These are phyloP conservation scores for Phrynocephalus guinanensis DNA, from an alignment of 2,797 vertebrate species.

Conservation along the genomic window DNA sequence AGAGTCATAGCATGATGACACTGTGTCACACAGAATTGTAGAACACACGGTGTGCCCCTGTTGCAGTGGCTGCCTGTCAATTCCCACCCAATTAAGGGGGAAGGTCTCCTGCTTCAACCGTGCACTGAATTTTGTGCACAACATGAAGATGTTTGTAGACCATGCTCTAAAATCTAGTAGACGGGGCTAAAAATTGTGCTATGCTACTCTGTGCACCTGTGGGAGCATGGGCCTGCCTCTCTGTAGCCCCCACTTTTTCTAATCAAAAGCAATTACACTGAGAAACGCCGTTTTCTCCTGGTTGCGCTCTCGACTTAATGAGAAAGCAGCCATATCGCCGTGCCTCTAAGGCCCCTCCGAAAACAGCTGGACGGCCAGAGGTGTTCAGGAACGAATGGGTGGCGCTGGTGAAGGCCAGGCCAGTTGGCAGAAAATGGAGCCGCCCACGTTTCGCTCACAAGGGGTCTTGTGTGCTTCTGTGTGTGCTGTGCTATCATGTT, in stretches of 20 bases:
- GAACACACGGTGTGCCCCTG: too few species aligned
- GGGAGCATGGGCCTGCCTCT: neutral
- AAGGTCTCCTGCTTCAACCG: too few species aligned
- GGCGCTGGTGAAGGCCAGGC: neutral
- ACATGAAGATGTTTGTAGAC: neutral
- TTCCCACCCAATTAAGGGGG: too few species aligned
- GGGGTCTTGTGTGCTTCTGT: too few species aligned
- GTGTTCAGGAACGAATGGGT: neutral
- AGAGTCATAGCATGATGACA: too few species aligned
- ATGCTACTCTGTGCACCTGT: neutral
- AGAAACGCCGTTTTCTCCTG: neutral
- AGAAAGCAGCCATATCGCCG: neutral
- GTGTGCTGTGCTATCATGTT: too few species aligned
- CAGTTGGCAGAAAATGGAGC: neutral
- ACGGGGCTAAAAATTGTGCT: too few species aligned
- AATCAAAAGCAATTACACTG: slow-evolving; percentile 5
- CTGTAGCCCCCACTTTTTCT: accelerated
- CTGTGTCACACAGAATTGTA: too few species aligned
- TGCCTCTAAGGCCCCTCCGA: neutral
- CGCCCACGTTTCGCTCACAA: too few species aligned
- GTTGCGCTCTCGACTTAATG: neutral
- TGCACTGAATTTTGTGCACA: neutral
- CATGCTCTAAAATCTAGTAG: neutral
- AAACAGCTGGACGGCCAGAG: neutral
- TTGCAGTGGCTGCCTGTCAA: too few species aligned